Base-by-base conservation (phyloP, 1,140 invertebrate species). In the Brachionus angularis region DNA sequence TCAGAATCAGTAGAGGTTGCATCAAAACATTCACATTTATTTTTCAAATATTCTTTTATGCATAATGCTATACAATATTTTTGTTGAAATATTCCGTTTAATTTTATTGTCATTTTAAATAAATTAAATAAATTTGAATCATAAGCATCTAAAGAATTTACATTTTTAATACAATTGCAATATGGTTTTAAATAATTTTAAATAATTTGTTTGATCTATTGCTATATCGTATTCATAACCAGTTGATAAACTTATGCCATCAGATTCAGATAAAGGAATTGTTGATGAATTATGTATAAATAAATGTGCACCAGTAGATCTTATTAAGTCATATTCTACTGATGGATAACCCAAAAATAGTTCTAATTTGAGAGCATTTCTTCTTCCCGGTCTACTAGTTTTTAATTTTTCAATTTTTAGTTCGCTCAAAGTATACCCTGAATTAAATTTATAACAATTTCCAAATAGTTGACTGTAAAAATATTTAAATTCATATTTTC, bases 361-460 rank as follows among this genome's bases (percentile, higher is more conserved):
- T 27, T 67, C 42, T 14, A 67, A 29, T 0, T 5, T 16, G 3
- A 67, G 46, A 29, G 27, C 42, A 29, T 47, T 47, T 10, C 0
- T 47, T 3, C 42, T n/a, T 18, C 61, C 61, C 3, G 61, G n/a
- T 18, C 5, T 18, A 21, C 21, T 36, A 5, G 39, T 2, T 18
- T 5, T 23, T 36, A 18, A 36, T 18, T 36, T 58, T 1, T 2
- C 31, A 36, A 23, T 34, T 16, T 16, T 39, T 0, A 7, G 0
- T 1, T 16, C 31, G 23, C 18, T 33, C 31, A 34, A 46, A 34
- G 25, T 67, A 23, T 46, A 46, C 16, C 42, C 62, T 7, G 62
- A 67, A 44, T 67, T 47, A 16, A 67, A 67, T 23, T 67, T 33
- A 27, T 25, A 67, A 21, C 62, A 67, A 50, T 67, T 67, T 25